Percentiles rank a stretch among this genome's conserved stretches.
These are phyloP conservation scores for Mormoops blainvillei DNA, from an alignment of 2,113 vertebrate species.

Conservation along the genomic window DNA sequence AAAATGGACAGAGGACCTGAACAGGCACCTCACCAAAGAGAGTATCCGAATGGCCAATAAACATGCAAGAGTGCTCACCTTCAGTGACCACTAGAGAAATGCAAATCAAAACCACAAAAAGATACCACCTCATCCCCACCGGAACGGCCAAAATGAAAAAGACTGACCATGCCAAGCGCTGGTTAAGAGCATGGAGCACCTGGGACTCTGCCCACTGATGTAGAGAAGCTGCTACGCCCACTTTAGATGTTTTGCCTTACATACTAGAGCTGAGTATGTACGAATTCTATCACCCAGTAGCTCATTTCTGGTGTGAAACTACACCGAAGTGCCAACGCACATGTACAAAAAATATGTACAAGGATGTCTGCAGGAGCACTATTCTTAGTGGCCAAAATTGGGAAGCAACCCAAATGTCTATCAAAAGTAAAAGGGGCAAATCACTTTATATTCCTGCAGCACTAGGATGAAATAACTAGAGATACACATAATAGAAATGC, in stretches of 20 bases:
- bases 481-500: neutral
- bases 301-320: neutral
- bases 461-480: neutral
- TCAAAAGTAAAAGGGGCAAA: neutral
- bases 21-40: neutral
- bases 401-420: neutral
- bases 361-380: neutral
- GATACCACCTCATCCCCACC: neutral
- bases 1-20: neutral
- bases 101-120: neutral
- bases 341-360: accelerated
- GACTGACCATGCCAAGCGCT: accelerated
- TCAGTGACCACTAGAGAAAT: neutral
- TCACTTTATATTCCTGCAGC: neutral
- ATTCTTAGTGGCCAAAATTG: neutral
- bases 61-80: neutral
- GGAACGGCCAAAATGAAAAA: neutral
- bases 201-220: accelerated
- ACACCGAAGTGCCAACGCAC: neutral
- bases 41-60: neutral
- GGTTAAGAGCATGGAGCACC: neutral
- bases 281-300: neutral
- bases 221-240: accelerated
- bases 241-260: neutral
- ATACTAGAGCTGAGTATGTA: neutral